A percentile compares a stretch with the other conserved stretches of the same genome.
phyloP scores from a whole-genome alignment of 2,113 vertebrate genomes.

The Agelaius tricolor region DNA sequence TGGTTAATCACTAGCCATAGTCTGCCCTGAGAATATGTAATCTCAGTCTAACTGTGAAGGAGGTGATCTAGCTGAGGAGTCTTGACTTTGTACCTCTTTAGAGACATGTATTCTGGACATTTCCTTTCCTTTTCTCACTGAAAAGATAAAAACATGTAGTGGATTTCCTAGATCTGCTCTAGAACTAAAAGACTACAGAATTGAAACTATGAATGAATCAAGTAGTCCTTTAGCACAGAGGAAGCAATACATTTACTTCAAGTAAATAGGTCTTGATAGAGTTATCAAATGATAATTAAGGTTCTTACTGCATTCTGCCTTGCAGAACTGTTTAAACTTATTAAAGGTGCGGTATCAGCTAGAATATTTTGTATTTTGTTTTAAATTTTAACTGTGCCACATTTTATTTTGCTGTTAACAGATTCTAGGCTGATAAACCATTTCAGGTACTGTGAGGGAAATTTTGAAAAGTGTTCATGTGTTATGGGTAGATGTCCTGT shows the following conservation, averaged over 20 bases:
- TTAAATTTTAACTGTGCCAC: not conserved
- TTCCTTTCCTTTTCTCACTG: not conserved
- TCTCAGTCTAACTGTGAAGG: not conserved
- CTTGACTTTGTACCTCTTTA: not conserved
- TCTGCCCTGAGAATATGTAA: not conserved
- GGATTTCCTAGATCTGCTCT: not conserved
- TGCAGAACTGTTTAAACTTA: not conserved
- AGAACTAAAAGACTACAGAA: not conserved
- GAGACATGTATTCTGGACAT: not conserved
- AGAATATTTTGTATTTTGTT: not conserved
- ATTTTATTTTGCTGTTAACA: not conserved
- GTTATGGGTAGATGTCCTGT: not conserved
- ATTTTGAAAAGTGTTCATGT: not conserved
- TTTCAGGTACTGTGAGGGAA: not conserved
- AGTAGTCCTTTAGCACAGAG: not conserved
- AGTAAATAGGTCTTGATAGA: not conserved
- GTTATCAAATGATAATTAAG: not conserved
- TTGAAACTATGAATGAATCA: not conserved
- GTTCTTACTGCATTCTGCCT: not conserved
- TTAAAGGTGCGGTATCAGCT: not conserved
- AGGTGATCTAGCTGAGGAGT: not conserved
- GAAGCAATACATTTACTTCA: not conserved
- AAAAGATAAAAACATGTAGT: not conserved
- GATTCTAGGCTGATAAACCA: not conserved
- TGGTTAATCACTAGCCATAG: not conserved